These are phyloP conservation scores for Meganola albula DNA, from an alignment of 2,888 invertebrate species.

Conservation along the genomic window DNA sequence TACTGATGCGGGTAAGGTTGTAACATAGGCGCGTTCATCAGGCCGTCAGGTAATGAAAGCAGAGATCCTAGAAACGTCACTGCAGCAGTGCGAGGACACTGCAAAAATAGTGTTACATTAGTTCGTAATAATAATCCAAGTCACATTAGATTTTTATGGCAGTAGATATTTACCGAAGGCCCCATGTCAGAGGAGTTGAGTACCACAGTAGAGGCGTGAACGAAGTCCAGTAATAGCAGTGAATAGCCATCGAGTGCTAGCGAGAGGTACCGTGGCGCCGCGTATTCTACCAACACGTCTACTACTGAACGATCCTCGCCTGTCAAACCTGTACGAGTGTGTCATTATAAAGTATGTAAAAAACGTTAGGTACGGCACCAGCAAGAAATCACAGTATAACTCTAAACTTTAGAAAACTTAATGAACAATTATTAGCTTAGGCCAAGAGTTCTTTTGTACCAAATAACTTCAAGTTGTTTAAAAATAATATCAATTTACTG, in stretches of 20 bases:
- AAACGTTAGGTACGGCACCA: too few species aligned
- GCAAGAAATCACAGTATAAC: too few species aligned
- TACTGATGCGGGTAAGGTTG: constrained; percentile 82
- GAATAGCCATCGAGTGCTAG: constrained; percentile 93
- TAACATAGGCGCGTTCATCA: constrained; percentile 82
- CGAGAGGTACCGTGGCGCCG: constrained; percentile 91
- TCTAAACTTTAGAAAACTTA: too few species aligned
- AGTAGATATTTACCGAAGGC: constrained; percentile 52
- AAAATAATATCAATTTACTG: too few species aligned
- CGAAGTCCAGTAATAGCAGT: constrained; percentile 90
- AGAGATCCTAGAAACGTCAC: constrained; percentile 92
- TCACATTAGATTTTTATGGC: background rate
- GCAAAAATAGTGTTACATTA: constrained; percentile 34
- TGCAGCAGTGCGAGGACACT: constrained; percentile 93
- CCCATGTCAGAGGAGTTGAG: constrained; percentile 88
- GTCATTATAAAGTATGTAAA: background rate
- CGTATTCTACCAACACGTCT: constrained; percentile 87
- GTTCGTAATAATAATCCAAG: too few species aligned
- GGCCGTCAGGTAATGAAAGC: constrained; percentile 86
- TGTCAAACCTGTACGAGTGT: constrained; percentile 67
- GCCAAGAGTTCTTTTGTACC: too few species aligned
- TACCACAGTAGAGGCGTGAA: constrained; percentile 92
- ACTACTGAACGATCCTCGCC: constrained; percentile 86
- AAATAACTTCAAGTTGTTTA: too few species aligned
- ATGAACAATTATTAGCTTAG: too few species aligned